Percentiles rank a stretch among this genome's conserved stretches.
Evolutionary conservation across 2,113 vertebrate genomes (phyloP).

Genomic region (Macquaria ambigua): DNA sequence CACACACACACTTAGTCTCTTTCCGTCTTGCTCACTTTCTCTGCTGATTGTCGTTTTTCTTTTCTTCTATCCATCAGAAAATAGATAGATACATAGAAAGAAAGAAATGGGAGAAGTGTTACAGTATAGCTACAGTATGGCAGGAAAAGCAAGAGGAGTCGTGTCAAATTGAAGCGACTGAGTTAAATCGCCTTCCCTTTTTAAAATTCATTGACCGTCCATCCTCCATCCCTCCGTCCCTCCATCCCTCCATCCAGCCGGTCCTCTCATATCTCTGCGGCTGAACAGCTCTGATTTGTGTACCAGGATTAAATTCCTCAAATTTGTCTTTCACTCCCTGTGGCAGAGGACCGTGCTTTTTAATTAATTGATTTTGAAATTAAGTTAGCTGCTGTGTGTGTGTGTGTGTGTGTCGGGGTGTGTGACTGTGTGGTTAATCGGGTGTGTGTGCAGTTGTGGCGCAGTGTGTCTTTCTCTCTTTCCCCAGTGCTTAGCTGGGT

Average conservation of each 20-base stretch:
- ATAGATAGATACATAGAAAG: constrained; percentile 23
- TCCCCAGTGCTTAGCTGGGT: constrained; percentile 19
- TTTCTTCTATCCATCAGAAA: background rate
- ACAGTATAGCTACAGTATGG: background rate
- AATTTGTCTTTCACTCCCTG: constrained; percentile 75
- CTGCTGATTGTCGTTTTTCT: constrained; percentile 30
- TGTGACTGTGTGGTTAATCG: background rate
- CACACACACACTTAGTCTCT: background rate
- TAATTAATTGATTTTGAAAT: constrained; percentile 81
- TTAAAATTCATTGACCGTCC: constrained; percentile 69
- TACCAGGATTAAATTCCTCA: constrained; percentile 76
- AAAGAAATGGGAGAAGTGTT: background rate
- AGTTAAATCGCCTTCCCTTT: constrained; percentile 44
- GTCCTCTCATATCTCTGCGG: constrained; percentile 63
- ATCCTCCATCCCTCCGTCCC: constrained; percentile 41
- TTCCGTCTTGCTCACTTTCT: constrained; percentile 31
- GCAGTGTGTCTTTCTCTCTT: constrained; percentile 18
- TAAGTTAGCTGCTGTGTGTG: constrained; percentile 59
- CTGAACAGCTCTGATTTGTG: constrained; percentile 74
- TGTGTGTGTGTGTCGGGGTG: constrained; percentile 18
- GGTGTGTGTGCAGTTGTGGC: constrained; percentile 7
- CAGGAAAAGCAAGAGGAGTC: background rate
- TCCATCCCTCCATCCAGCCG: constrained; percentile 52
- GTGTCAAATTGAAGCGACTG: constrained; percentile 42
- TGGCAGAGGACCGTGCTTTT: constrained; percentile 70